Percentiles rank a stretch among this genome's conserved stretches.
Evolutionary conservation across 2,888 invertebrate genomes (phyloP).

Genomic region (Rhorus exstirpatorius): DNA sequence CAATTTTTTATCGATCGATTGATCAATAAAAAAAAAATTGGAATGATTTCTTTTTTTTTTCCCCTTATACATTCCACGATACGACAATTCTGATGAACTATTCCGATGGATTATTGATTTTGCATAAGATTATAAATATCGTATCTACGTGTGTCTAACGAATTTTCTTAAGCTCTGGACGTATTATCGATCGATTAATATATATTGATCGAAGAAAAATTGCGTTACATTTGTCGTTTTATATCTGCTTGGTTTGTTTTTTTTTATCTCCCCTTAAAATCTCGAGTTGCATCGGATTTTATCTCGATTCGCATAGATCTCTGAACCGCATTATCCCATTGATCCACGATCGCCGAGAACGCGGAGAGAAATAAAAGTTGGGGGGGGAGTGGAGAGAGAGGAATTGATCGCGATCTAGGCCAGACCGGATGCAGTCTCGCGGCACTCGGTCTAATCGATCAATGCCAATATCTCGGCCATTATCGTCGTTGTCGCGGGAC

Average conservation of each 20-base stretch:
- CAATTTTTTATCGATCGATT: constrained; percentile 6
- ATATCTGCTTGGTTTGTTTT: too few relatives aligned
- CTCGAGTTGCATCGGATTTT: background rate
- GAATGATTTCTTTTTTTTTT: constrained; percentile 28
- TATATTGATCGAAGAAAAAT: background rate
- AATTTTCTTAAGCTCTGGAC: background rate
- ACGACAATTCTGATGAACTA: constrained; percentile 49
- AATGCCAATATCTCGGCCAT: constrained; percentile 59
- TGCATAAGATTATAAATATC: constrained; percentile 13
- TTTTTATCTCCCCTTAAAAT: background rate
- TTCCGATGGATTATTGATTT: constrained; percentile 24
- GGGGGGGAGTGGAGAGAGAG: constrained; percentile 13
- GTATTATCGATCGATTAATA: background rate
- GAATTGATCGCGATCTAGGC: constrained; percentile 56
- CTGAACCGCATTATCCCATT: background rate
- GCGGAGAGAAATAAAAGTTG: background rate
- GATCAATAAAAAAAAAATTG: background rate
- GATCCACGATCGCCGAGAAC: constrained; percentile 11
- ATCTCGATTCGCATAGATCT: background rate
- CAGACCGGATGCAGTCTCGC: constrained; percentile 65
- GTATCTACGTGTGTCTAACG: background rate
- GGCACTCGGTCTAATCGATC: constrained; percentile 54
- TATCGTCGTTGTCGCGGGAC: constrained; percentile 32
- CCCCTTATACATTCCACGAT: background rate
- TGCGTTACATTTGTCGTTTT: background rate